Evolutionary conservation across 2,888 invertebrate species (phyloP).

Genomic region (Litoditis marina): DNA sequence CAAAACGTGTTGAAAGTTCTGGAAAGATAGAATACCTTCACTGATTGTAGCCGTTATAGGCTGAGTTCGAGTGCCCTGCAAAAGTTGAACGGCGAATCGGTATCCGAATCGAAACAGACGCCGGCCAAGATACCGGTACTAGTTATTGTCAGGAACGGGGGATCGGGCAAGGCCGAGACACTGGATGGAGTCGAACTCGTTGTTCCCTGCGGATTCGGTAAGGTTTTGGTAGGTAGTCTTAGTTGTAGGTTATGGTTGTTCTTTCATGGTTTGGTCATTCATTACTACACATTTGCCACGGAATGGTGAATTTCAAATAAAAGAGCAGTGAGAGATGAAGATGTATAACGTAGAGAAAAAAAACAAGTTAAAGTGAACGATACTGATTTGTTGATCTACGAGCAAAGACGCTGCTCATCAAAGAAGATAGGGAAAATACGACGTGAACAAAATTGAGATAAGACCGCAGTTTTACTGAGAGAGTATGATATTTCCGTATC

Average conservation of each 20-base stretch:
- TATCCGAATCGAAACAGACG: slow-evolving; percentile 23
- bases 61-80: slow-evolving; percentile 17
- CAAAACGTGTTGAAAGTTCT: neutral
- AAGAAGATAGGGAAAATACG: too few species aligned
- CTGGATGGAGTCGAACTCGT: slow-evolving; percentile 39
- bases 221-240: neutral
- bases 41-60: too few species aligned
- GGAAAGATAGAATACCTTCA: neutral
- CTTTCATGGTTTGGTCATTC: neutral
- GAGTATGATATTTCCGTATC: too few species aligned
- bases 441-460: too few species aligned
- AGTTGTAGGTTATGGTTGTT: too few species aligned
- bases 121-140: slow-evolving; percentile 33
- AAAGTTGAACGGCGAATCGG: slow-evolving; percentile 15
- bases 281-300: neutral
- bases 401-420: too few species aligned
- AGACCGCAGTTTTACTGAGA: too few species aligned
- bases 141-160: slow-evolving; percentile 25
- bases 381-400: too few species aligned
- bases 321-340: too few species aligned
- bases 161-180: slow-evolving; percentile 14
- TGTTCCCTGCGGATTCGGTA: slow-evolving; percentile 35
- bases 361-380: too few species aligned
- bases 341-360: too few species aligned
- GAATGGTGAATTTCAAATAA: neutral